Evolutionary conservation across 1,140 invertebrate species (phyloP), one percentile per base, ranked within the genome.

Genomic region (Drosophila hydei): DNA sequence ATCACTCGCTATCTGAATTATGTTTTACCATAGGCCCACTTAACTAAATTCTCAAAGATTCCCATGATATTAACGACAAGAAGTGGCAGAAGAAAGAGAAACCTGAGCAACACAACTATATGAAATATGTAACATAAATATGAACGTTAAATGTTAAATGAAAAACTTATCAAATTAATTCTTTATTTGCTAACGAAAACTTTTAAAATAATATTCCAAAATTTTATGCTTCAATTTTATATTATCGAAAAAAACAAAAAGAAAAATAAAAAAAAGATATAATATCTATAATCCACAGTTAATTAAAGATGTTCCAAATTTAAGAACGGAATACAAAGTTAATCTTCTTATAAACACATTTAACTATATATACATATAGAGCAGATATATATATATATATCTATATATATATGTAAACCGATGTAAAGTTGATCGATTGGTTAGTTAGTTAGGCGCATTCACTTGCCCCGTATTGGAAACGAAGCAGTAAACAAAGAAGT

Each of bases 131-230:
- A 70, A 70, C 30, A 63, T 62, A 62, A 64, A 56, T 70, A 55
- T 70, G 38, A 64, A 70, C n/a, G 60, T 70, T 70, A 70, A 70
- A 70, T 70, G 62, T 71, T 71, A 47, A 48, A 47, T 19, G 9
- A 8, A 59, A 54, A 47, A 55, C 45, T 71, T 40, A 50, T 33
- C 40, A 5, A 45, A 23, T 36, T 45, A 30, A 25, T 51, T 60
- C 43, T 52, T 51, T n/a, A 40, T 25, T 58, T 38, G 36, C 40
- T 48, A 54, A 45, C 7, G 25, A 70, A 64, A 30, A 33, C 33
- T 64, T 67, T 67, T 52, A 47, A 9, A 52, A 54, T 59, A 59
- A 72, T 67, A 72, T 54, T 72, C 40, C 6, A 72, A 33, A 33
- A 52, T 59, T 58, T 65, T 21, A 47, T 40, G 61, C 68, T 72